Evolutionary conservation across 2,113 vertebrate species (phyloP).

Genomic region (Psephotus haematonotus): DNA sequence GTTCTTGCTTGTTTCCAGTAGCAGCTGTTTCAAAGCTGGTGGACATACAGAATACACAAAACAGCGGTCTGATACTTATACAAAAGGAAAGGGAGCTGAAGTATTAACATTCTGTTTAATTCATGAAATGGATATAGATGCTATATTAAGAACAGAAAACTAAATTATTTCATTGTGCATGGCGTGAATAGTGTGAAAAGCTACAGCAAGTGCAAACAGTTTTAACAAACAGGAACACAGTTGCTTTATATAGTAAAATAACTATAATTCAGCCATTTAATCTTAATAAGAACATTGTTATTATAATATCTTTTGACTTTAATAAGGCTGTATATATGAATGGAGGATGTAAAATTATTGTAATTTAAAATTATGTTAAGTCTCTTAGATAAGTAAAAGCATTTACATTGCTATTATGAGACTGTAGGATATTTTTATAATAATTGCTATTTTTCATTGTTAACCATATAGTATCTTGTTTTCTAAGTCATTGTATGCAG

Average conservation of each 20-base stretch:
- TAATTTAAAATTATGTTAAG: constrained; percentile 76
- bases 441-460: constrained; percentile 76
- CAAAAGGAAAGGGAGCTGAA: constrained; percentile 38
- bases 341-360: constrained; percentile 64
- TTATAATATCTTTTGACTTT: constrained; percentile 72
- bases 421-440: constrained; percentile 75
- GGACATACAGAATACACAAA: not conserved
- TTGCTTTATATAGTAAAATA: constrained; percentile 55
- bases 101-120: constrained; percentile 53
- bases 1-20: constrained; percentile 9
- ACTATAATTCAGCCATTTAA: constrained; percentile 72
- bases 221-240: constrained; percentile 52
- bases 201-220: constrained; percentile 44
- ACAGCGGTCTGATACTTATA: not conserved
- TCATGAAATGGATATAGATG: constrained; percentile 21
- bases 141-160: not conserved
- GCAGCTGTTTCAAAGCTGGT: constrained; percentile 33
- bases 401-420: constrained; percentile 70
- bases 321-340: constrained; percentile 68
- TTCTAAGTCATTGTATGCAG: constrained; percentile 68
- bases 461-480: constrained; percentile 71
- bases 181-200: not conserved
- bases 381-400: constrained; percentile 69
- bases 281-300: constrained; percentile 72
- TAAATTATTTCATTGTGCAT: constrained; percentile 3